Conservation (phyloP, 30 jellyfish, hydroid and myxozoan genomes). For the Cassiopea xamachana region DNA sequence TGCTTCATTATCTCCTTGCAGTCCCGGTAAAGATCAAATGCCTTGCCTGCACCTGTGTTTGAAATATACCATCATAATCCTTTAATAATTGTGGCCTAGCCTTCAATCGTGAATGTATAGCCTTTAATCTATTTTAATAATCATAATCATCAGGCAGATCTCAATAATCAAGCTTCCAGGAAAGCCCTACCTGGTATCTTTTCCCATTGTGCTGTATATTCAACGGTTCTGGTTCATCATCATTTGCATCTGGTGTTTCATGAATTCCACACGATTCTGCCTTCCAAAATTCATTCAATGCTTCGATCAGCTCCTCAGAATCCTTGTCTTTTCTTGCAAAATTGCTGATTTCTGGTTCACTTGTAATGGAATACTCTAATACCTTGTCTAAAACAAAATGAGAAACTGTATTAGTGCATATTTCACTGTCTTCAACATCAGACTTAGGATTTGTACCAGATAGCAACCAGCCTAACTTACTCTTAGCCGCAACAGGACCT, state of each 20-base stretch:
- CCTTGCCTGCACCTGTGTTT: constrained; percentile 11
- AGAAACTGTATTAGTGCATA: no score
- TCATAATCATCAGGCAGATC: constrained; percentile 8
- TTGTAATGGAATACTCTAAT: no score
- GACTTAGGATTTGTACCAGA: constrained; percentile 18
- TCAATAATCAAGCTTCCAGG: constrained; percentile 29
- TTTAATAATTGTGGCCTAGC: constrained; percentile 19
- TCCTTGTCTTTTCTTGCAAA: no score
- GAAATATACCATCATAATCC: constrained; percentile 26
- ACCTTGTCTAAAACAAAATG: constrained; percentile 7
- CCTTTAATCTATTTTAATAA: background rate
- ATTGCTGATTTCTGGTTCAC: no score
- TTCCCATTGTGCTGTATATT: constrained; percentile 4
- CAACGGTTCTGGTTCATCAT: background rate
- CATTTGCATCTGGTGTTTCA: no score
- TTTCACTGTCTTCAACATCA: no score
- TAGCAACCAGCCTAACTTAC: constrained; percentile 66
- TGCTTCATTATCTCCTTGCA: constrained; percentile 5
- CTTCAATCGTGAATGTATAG: constrained; percentile 3
- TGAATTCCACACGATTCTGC: no score
- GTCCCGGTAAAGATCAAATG: constrained; percentile 8
- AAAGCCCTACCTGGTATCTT: constrained; percentile 36
- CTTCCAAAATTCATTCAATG: no score
- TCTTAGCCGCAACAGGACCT: constrained; percentile 62
- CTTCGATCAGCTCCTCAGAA: no score